Percentiles rank a stretch among this genome's conserved stretches.
phyloP scores from a whole-genome alignment of 2,888 invertebrate genomes.

The Plutella xylostella region DNA sequence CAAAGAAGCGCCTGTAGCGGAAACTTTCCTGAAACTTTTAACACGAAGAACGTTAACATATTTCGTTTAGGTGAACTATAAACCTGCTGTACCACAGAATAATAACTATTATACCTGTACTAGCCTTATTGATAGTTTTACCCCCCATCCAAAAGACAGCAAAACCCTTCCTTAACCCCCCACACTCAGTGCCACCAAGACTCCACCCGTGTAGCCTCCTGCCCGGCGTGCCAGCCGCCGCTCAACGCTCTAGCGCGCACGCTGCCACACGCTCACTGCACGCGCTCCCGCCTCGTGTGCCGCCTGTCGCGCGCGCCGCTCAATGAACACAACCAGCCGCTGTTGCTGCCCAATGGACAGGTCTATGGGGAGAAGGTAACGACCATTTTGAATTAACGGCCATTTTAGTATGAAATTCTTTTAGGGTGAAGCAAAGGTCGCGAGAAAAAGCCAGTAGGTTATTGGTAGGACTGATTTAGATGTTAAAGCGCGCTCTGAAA shows the following conservation, averaged over 20 bases:
- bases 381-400: neutral
- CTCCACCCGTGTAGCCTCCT: constrained; percentile 82
- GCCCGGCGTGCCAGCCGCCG: constrained; percentile 93
- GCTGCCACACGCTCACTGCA: constrained; percentile 95
- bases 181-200: constrained; percentile 78
- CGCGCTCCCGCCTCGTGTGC: constrained; percentile 95
- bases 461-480: too few species aligned
- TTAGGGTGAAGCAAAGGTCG: too few species aligned
- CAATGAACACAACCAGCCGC: constrained; percentile 97
- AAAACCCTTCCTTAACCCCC: constrained; percentile 29
- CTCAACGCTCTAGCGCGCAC: constrained; percentile 87
- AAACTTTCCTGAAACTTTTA: too few species aligned
- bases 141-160: neutral
- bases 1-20: too few species aligned
- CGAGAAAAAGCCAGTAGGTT: too few species aligned
- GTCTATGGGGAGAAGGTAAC: constrained; percentile 92
- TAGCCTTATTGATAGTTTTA: too few species aligned
- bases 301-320: constrained; percentile 89
- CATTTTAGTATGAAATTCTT: too few species aligned
- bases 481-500: too few species aligned
- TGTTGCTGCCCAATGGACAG: constrained; percentile 98
- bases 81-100: too few species aligned
- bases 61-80: too few species aligned
- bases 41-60: too few species aligned
- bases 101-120: too few species aligned